Evolutionary conservation across 2,888 invertebrate species (phyloP).

Genomic region (Catotricha subobsoleta): DNA sequence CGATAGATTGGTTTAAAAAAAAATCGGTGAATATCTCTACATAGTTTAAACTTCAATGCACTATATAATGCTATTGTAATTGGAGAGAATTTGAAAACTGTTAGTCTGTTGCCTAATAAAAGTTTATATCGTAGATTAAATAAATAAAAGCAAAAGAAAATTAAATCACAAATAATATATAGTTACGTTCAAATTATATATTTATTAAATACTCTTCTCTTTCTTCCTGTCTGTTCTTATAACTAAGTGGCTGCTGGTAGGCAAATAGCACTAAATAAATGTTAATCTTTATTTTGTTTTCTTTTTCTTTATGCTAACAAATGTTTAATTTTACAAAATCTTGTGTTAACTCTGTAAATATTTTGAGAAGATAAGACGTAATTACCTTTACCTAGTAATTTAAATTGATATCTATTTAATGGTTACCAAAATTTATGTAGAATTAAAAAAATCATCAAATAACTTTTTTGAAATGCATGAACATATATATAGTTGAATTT

Average conservation of each 20-base stretch:
- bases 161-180: not conserved
- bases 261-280: slow-evolving; percentile 14
- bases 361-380: slow-evolving; percentile 2
- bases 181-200: too few relatives aligned
- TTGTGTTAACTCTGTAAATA: slow-evolving; percentile 4
- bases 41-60: too few relatives aligned
- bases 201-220: too few relatives aligned
- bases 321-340: slow-evolving; percentile 7
- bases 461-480: too few relatives aligned
- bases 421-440: not conserved
- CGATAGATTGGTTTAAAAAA: too few relatives aligned
- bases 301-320: slow-evolving; percentile 7
- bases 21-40: too few relatives aligned
- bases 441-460: too few relatives aligned
- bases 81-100: too few relatives aligned
- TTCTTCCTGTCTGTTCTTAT: slow-evolving; percentile 5
- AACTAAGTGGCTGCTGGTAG: slow-evolving; percentile 23
- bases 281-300: slow-evolving; percentile 28
- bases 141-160: not conserved
- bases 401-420: not conserved
- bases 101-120: too few relatives aligned
- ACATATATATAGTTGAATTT: too few relatives aligned
- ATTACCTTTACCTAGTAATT: slow-evolving; percentile 2
- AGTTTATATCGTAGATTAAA: not conserved
- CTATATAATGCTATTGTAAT: too few relatives aligned